Evolutionary conservation across 1,140 invertebrate species (phyloP).

Genomic region (Eurosta solidaginis): DNA sequence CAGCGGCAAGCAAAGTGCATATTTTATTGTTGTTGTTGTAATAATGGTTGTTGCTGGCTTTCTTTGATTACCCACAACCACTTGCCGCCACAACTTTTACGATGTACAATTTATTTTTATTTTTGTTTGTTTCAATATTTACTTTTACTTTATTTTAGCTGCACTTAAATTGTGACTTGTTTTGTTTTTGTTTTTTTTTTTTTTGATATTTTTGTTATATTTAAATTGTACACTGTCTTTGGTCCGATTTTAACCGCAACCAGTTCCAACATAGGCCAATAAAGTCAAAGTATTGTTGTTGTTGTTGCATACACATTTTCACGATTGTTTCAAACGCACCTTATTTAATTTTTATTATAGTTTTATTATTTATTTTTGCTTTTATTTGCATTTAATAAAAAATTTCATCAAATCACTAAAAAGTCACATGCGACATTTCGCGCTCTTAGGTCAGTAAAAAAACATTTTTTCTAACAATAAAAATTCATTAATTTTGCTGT

Average conservation of each 20-base stretch:
- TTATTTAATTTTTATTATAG: background rate
- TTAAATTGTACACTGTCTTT: background rate
- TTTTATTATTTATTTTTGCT: background rate
- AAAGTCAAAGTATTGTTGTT: background rate
- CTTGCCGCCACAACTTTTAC: conserved; percentile 3
- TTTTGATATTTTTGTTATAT: conserved; percentile 11
- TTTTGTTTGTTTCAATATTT: background rate
- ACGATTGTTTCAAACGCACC: background rate
- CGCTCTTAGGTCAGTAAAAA: no score
- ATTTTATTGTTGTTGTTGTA: background rate
- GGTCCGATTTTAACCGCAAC: background rate
- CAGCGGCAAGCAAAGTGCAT: background rate
- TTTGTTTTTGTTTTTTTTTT: conserved; percentile 16
- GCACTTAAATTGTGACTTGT: background rate
- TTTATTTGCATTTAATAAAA: no score
- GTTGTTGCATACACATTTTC: conserved; percentile 7
- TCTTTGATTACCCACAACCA: background rate
- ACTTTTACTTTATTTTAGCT: background rate
- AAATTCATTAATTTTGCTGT: no score
- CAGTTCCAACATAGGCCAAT: conserved; percentile 4
- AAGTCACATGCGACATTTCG: no score
- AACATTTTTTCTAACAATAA: no score
- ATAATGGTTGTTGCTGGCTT: background rate
- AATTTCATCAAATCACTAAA: no score
- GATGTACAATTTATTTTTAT: background rate